phyloP scores from a whole-genome alignment of 2,888 invertebrate species.

The Drosophila tripunctata region DNA sequence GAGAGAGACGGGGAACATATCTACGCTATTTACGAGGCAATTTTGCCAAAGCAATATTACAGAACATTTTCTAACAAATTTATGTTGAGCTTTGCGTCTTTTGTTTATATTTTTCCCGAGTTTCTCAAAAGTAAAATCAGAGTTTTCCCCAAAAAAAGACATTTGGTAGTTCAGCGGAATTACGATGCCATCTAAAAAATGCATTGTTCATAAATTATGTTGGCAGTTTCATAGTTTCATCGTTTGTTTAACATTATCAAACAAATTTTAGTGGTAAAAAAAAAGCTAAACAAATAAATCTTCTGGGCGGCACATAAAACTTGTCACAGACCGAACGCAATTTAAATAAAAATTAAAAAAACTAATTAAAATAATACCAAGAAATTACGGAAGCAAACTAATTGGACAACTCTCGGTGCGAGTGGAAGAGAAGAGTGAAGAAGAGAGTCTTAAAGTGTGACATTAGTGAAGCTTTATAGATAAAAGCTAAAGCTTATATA shows the following conservation, averaged over 20 bases:
- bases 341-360: conserved; percentile 63
- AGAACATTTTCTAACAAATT: conserved; percentile 36
- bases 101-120: neutral
- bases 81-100: conserved; percentile 35
- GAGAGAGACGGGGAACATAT: conserved; percentile 39
- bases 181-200: conserved; percentile 52
- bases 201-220: conserved; percentile 68
- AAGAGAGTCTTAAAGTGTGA: conserved; percentile 53
- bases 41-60: conserved; percentile 52
- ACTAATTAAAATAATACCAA: conserved; percentile 78
- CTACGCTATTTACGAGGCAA: conserved; percentile 57
- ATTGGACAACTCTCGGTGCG: conserved; percentile 55
- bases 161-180: conserved; percentile 39
- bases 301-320: conserved; percentile 54
- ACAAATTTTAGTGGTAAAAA: conserved; percentile 7
- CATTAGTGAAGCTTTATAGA: conserved; percentile 66
- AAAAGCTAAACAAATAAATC: conserved; percentile 65
- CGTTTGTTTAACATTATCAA: conserved; percentile 30
- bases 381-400: conserved; percentile 79
- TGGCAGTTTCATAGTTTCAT: conserved; percentile 40
- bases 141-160: neutral
- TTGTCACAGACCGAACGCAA: conserved; percentile 44
- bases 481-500: conserved; percentile 56
- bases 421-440: conserved; percentile 15
- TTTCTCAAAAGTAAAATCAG: neutral